Percentiles rank a stretch among this genome's conserved stretches.
phyloP scores from a whole-genome alignment of 2,797 vertebrate species.

The Hylomyscus alleni region DNA sequence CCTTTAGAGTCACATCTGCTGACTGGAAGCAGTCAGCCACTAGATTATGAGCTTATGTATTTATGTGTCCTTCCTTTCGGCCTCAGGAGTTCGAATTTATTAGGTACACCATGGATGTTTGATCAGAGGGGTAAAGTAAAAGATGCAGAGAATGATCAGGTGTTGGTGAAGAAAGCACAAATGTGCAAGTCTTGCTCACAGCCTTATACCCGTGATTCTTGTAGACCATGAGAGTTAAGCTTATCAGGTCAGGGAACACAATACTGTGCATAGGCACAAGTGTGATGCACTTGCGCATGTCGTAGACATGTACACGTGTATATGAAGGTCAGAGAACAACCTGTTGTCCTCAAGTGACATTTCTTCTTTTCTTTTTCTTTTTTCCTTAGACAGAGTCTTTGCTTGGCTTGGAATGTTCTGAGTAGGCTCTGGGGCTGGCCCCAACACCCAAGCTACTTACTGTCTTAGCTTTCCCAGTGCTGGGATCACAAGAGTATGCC shows the following conservation, averaged over 20 bases:
- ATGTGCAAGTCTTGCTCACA: neutral
- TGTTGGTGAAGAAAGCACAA: neutral
- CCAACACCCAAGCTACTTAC: neutral
- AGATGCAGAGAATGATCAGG: neutral
- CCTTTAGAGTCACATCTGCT: neutral
- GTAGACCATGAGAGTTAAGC: neutral
- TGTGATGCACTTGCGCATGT: too few relatives aligned
- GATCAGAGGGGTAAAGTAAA: conserved; percentile 22
- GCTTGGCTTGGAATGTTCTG: neutral
- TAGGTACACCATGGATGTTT: neutral
- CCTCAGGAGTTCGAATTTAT: neutral
- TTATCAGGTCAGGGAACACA: neutral
- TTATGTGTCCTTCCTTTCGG: neutral
- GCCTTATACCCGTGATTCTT: neutral
- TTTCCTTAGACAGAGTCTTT: neutral
- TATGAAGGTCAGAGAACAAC: neutral
- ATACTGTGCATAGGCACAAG: neutral
- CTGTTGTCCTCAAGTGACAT: neutral
- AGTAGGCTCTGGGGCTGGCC: neutral
- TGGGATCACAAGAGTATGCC: neutral
- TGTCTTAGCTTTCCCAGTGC: neutral
- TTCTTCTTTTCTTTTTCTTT: neutral
- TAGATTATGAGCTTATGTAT: neutral
- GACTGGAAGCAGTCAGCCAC: neutral
- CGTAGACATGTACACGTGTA: neutral